Percentiles rank a stretch among this genome's conserved stretches.
Conservation (phyloP, 2,888 invertebrate genomes). For the Elysia crispata region DNA sequence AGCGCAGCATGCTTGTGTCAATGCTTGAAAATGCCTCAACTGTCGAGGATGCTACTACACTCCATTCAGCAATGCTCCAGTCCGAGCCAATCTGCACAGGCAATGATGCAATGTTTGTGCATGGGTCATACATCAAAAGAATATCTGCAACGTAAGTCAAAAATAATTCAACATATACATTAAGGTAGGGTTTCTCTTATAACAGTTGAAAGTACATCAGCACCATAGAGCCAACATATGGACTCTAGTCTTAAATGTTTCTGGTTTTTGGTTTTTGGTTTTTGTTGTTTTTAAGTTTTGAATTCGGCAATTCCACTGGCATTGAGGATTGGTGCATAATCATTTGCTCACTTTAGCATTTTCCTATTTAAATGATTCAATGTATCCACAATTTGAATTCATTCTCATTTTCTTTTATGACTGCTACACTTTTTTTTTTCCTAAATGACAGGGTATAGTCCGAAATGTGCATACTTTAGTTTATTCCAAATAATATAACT, state of each 20-base stretch:
- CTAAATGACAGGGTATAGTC: too few relatives aligned
- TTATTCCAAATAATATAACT: too few relatives aligned
- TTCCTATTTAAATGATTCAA: not conserved
- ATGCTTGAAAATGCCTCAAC: conserved; percentile 23
- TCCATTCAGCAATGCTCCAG: conserved; percentile 27
- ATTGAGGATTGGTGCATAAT: too few relatives aligned
- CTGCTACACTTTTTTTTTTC: too few relatives aligned
- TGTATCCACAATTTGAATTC: not conserved
- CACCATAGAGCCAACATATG: not conserved
- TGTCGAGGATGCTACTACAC: conserved; percentile 13
- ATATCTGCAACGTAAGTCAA: conserved; percentile 10
- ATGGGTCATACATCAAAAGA: conserved; percentile 27
- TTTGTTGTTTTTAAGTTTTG: too few relatives aligned
- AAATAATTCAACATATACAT: not conserved
- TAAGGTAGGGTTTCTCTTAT: too few relatives aligned
- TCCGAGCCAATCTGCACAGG: not conserved
- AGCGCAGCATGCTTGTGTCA: not conserved
- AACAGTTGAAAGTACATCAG: too few relatives aligned
- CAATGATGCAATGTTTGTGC: not conserved
- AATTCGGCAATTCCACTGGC: too few relatives aligned
- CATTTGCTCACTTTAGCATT: not conserved
- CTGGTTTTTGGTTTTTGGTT: too few relatives aligned
- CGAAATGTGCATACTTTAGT: too few relatives aligned
- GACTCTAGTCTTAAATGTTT: too few relatives aligned
- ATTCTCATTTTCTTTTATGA: not conserved